These are phyloP conservation scores for Apocheima hispidaria DNA, from an alignment of 2,888 invertebrate genomes.

Conservation along the genomic window DNA sequence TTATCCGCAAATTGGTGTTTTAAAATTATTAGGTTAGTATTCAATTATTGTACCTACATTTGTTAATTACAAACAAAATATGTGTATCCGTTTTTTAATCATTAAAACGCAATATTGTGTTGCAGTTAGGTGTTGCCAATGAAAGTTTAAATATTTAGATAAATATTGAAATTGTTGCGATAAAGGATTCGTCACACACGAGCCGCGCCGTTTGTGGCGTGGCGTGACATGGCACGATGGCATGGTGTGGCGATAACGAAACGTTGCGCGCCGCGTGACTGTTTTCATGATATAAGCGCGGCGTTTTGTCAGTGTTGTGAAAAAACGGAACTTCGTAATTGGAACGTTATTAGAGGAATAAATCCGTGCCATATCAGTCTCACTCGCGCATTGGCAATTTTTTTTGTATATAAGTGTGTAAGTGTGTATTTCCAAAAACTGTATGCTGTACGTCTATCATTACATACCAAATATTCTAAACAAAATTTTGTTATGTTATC, in stretches of 20 bases:
- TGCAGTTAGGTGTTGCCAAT: conserved; percentile 27
- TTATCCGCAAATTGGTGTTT: not conserved
- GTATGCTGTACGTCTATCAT: too few relatives aligned
- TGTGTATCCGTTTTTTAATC: too few relatives aligned
- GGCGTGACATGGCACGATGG: not conserved
- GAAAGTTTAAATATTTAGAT: conserved; percentile 10
- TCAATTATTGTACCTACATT: not conserved
- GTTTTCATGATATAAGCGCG: not conserved
- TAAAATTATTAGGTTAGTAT: not conserved
- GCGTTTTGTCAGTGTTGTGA: too few relatives aligned
- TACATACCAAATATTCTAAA: too few relatives aligned
- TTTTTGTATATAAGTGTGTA: too few relatives aligned
- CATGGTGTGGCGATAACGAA: not conserved
- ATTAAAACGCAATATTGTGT: conserved; percentile 5
- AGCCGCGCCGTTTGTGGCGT: not conserved
- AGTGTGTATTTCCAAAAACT: too few relatives aligned
- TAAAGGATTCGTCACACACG: conserved; percentile 4
- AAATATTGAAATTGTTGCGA: conserved; percentile 1
- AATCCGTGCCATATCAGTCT: too few relatives aligned
- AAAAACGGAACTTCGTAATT: too few relatives aligned
- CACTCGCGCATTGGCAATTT: too few relatives aligned
- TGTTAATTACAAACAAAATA: not conserved
- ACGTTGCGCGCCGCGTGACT: not conserved
- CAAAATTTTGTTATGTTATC: too few relatives aligned
- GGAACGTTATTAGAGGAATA: too few relatives aligned